Conservation (phyloP, 2,113 vertebrate genomes). For the Prunella himalayana region DNA sequence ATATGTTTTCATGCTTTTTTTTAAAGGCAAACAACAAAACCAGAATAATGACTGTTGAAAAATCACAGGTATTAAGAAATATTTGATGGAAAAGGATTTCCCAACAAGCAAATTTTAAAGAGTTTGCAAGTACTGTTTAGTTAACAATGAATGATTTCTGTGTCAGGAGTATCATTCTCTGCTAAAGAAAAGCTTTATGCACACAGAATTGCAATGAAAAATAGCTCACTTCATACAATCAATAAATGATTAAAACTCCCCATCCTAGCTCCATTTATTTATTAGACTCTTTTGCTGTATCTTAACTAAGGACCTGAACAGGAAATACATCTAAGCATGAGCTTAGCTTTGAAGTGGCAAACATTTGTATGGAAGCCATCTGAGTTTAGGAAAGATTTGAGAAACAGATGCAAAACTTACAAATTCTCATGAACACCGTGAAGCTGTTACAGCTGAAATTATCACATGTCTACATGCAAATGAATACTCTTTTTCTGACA, state of each 20-base stretch:
- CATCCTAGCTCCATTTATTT: background rate
- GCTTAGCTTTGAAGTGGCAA: background rate
- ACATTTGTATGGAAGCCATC: background rate
- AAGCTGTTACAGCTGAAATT: background rate
- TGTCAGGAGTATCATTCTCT: background rate
- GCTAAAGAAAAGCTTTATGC: background rate
- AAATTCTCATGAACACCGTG: background rate
- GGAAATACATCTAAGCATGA: background rate
- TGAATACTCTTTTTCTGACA: background rate
- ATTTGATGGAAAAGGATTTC: background rate
- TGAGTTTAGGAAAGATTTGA: background rate
- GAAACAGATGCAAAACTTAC: background rate
- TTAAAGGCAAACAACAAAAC: background rate
- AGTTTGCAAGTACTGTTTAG: background rate
- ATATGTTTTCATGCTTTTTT: background rate
- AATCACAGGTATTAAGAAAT: background rate
- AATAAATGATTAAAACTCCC: constrained; percentile 11
- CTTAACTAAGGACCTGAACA: background rate
- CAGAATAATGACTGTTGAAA: background rate
- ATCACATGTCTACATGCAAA: background rate
- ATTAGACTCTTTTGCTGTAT: background rate
- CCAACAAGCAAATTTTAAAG: background rate
- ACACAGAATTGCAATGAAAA: background rate
- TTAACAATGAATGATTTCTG: background rate
- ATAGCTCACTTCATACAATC: background rate